phyloP scores from a whole-genome alignment of 2,797 vertebrate genomes.

The Botia kubotai region DNA sequence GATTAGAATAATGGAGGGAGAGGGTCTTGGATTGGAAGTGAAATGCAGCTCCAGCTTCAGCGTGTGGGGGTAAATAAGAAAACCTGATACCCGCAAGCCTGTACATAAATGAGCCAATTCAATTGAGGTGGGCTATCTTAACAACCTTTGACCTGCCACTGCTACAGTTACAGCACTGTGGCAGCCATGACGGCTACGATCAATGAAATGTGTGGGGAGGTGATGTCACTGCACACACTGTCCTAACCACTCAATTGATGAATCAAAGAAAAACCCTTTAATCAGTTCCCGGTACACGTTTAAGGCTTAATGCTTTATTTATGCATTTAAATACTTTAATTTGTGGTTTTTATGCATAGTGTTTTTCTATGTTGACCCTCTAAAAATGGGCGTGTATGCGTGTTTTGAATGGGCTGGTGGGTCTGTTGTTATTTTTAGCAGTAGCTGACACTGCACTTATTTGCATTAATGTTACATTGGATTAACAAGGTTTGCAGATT shows the following conservation, averaged over 20 bases:
- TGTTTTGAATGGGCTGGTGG: background rate
- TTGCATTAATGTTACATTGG: background rate
- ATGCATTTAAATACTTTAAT: background rate
- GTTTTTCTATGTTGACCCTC: background rate
- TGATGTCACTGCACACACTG: constrained; percentile 52
- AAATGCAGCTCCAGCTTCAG: constrained; percentile 5
- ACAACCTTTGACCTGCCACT: constrained; percentile 52
- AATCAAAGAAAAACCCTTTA: background rate
- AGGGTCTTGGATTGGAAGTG: constrained; percentile 10
- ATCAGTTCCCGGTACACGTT: background rate
- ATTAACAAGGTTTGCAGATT: constrained; percentile 15
- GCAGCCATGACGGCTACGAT: constrained; percentile 45
- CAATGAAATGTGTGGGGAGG: constrained; percentile 34
- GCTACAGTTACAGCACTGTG: constrained; percentile 56
- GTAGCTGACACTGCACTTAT: background rate
- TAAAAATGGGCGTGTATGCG: background rate
- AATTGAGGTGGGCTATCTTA: constrained; percentile 45
- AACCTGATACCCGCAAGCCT: constrained; percentile 46
- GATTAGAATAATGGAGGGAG: constrained; percentile 47
- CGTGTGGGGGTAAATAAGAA: constrained; percentile 32
- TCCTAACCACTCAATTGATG: background rate
- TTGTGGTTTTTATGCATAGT: background rate
- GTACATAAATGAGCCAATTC: constrained; percentile 41
- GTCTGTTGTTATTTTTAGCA: constrained; percentile 4
- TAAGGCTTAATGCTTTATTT: background rate